A percentile compares a stretch with the other conserved stretches of the same genome.
phyloP scores from a whole-genome alignment of 1,140 invertebrate species.

The Lepidurus couesii region DNA sequence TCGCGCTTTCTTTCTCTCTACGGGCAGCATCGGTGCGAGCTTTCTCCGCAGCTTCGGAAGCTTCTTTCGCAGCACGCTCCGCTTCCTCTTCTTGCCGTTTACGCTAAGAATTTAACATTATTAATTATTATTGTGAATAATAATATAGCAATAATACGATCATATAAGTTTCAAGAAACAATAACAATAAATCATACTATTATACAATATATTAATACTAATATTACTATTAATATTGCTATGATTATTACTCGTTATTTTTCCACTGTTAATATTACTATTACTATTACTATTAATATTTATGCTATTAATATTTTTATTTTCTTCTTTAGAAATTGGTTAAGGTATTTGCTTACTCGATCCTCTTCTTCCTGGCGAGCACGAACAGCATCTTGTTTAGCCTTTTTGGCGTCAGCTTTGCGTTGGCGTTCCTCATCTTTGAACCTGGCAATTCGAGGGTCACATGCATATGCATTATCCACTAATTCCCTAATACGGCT shows the following conservation, averaged over 20 bases:
- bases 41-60: conserved; percentile 71
- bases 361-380: conserved; percentile 79
- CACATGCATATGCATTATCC: conserved; percentile 86
- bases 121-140: no score
- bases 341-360: conserved; percentile 42
- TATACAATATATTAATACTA: conserved; percentile 1
- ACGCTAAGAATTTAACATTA: conserved; percentile 27
- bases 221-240: conserved; percentile 2
- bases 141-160: no score
- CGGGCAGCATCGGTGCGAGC: conserved; percentile 71
- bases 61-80: conserved; percentile 67
- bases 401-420: conserved; percentile 80
- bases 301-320: neutral
- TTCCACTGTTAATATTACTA: conserved; percentile 26
- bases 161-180: no score
- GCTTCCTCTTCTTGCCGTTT: conserved; percentile 54
- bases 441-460: conserved; percentile 85
- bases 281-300: neutral
- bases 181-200: neutral
- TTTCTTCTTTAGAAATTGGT: neutral
- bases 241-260: neutral
- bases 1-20: conserved; percentile 76
- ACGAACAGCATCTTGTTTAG: conserved; percentile 80
- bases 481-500: conserved; percentile 78
- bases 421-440: conserved; percentile 90